A percentile compares a stretch with the other conserved stretches of the same genome.
Conservation (phyloP, 2,888 invertebrate genomes). For the Vandiemenella viatica region DNA sequence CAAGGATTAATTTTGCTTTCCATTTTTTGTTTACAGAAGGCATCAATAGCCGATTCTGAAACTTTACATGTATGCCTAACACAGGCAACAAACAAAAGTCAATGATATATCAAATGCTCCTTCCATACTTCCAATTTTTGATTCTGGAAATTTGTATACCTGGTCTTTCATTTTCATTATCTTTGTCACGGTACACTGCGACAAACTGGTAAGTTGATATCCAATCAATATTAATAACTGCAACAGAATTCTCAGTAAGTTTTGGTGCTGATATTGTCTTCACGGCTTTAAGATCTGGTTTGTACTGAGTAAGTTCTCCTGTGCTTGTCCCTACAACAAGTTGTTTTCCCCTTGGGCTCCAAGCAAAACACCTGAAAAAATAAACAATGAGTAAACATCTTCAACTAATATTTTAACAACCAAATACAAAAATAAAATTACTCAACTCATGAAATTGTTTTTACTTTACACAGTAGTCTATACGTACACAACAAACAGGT, state of each 20-base stretch:
- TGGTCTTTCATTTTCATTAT: conserved; percentile 34
- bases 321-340: conserved; percentile 72
- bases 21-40: no score
- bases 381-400: conserved; percentile 7
- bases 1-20: no score
- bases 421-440: no score
- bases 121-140: no score
- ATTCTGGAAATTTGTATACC: no score
- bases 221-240: conserved; percentile 57
- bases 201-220: conserved; percentile 75
- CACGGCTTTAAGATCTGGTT: conserved; percentile 74
- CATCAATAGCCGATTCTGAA: no score
- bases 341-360: conserved; percentile 98
- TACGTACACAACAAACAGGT: no score
- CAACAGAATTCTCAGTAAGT: conserved; percentile 20
- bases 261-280: conserved; percentile 56
- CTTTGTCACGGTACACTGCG: conserved; percentile 49
- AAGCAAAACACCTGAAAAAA: conserved; percentile 33
- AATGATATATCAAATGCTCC: no score
- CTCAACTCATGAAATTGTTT: no score
- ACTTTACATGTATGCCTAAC: no score
- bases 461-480: no score
- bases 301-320: conserved; percentile 74
- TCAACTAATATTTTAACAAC: background rate
- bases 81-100: no score